Evolutionary conservation across 30 jellyfish, hydroid and myxozoan genomes (phyloP), one percentile per base, ranked within the genome.

Genomic region (Aurelia sp.): DNA sequence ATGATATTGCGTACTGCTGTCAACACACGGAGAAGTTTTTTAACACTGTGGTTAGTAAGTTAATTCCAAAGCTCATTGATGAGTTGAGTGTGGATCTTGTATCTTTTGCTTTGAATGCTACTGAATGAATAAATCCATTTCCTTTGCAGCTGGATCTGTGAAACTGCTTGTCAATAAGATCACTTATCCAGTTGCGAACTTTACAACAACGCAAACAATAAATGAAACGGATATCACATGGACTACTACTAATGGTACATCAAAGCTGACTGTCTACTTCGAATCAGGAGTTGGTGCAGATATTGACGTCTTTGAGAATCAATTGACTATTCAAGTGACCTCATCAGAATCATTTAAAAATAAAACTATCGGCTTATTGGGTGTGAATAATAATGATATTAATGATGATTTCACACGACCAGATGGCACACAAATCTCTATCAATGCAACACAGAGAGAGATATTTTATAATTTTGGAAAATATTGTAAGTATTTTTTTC

Each of bases 371-470:
- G 97, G 97, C 10, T 58, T 89, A 44, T 67, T 89, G 30, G 97
- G 97, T 18, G 59, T 64, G 11, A 76, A 62, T 72, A 81, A 89
- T 64, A 74, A 74, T 16, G 81, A 89, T 60, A 44, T 30, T 3
- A 40, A 17, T 33, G 92, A 89, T 89, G 97, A 89, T 57, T 74
- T 89, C 27, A 71, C 92, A 31, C 63, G 88, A 55, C 92, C 92
- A 11, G 85, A 80, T 72, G 97, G 97, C 7, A 21, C 92, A 24
- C 24, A 16, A 4, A 27, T 89, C 30, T 41, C 89, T 0, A 89
- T 81, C 81, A 89, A 89, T 35, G 67, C 91, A 31, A 89, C 97
- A 4, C 90, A 89, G 55, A 85, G 81, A 62, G 20, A 52, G 5
- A 89, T 89, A 67, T 89, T 53, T 63, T 80, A 89, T 51, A 74